Conservation (phyloP, 2,113 vertebrate genomes). For the Pimephales promelas region DNA sequence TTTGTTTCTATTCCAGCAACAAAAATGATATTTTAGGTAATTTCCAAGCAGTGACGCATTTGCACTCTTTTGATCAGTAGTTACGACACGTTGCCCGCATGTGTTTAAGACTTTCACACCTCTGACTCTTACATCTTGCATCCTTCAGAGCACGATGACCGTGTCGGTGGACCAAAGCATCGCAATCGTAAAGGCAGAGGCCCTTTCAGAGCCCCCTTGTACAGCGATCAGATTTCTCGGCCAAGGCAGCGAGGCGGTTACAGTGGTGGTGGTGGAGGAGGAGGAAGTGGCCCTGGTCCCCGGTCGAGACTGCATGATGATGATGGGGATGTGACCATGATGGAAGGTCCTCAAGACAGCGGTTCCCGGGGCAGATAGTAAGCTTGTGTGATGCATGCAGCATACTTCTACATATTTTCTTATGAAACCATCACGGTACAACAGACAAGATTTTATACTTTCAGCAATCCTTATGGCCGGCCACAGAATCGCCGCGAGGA, state of each 20-base stretch:
- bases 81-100: neutral
- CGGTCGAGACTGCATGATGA: conserved; percentile 57
- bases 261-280: conserved; percentile 38
- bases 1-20: neutral
- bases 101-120: neutral
- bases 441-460: neutral
- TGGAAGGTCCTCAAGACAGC: conserved; percentile 48
- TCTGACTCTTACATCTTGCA: neutral
- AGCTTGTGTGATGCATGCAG: neutral
- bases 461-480: conserved; percentile 58
- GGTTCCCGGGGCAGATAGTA: conserved; percentile 57
- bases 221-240: conserved; percentile 56
- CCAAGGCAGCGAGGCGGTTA: conserved; percentile 51
- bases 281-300: conserved; percentile 24
- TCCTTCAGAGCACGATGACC: conserved; percentile 60
- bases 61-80: neutral
- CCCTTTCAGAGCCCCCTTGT: conserved; percentile 58
- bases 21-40: neutral
- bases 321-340: conserved; percentile 59
- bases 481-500: conserved; percentile 49
- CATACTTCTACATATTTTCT: neutral
- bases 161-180: conserved; percentile 53
- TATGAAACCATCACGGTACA: neutral
- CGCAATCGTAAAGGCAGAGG: conserved; percentile 57
- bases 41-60: neutral